Base-by-base conservation (phyloP, 2,888 invertebrate species). In the Apotomis capreana region DNA sequence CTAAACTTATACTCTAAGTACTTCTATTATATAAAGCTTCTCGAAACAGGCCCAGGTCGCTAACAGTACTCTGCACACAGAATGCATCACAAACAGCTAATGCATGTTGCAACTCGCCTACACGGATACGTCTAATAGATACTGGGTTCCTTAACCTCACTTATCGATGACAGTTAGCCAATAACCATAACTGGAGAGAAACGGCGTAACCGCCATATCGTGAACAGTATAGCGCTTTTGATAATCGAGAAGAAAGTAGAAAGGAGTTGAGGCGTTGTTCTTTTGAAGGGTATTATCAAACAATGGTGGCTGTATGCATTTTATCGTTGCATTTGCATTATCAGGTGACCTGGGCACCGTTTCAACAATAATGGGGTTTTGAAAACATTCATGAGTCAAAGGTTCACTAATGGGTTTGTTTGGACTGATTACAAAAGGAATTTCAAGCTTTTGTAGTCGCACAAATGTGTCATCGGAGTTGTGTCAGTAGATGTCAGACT, bases 341-440 rank as follows among this genome's bases (percentile, higher is more conserved):
- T 92, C 92, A 83, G 81, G 83, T 88, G 90, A 91, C 89, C 90
- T 82, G 84, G 81, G 83, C 84, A 84, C 78, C 79, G 78, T 84
- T 86, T 84, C 83, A 83, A 79, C 76, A 77, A 79, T 80, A 78
- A 76, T 74, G 77, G 26, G 74, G 71, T 78, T 75, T 70, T 78
- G 80, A 72, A 79, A 81, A 83, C 82, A 82, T 79, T 76, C 76
- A 70, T 79, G 77, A 72, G 68, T 73, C 73, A 69, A 69, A 58
- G 58, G 58, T 46, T 57, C 44, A 54, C n/a, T 60, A 46, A 67
- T 59, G 44, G 40, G 9, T 63, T 63, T 55, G 52, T 67, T 64
- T 60, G 15, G 67, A 58, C 36, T 58, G 59, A 51, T 68, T 68
- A 59, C 12, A 15, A 58, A 59, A 37, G 40, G 59, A 10, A 49